Percentiles rank a stretch among this genome's conserved stretches.
These are phyloP conservation scores for Xestoiulus laeticollis DNA, from an alignment of 2,888 invertebrate species.

Conservation along the genomic window DNA sequence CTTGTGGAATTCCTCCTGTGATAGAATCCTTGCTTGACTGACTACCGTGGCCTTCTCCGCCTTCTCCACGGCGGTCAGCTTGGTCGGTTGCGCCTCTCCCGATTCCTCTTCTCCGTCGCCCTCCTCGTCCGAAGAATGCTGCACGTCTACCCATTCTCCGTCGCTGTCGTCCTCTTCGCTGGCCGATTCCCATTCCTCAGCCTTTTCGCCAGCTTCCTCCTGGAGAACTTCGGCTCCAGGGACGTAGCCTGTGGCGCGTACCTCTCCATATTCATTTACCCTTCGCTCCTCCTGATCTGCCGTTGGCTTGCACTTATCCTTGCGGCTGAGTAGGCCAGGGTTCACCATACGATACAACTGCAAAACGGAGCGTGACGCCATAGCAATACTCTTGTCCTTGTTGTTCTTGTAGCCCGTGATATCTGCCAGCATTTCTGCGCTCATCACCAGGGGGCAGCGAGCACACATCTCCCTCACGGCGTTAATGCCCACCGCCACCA, in stretches of 20 bases:
- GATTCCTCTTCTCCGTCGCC: constrained; percentile 59
- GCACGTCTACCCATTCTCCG: constrained; percentile 55
- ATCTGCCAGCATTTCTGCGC: constrained; percentile 89
- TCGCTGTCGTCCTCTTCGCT: constrained; percentile 55
- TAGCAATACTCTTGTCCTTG: constrained; percentile 93
- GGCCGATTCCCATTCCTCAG: constrained; percentile 58
- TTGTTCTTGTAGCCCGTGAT: constrained; percentile 89
- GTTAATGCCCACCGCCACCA: constrained; percentile 97
- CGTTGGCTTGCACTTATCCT: constrained; percentile 87
- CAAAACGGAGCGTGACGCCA: constrained; percentile 89
- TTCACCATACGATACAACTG: constrained; percentile 78
- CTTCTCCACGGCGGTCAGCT: constrained; percentile 66
- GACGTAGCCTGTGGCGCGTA: constrained; percentile 80
- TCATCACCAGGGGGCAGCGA: constrained; percentile 92
- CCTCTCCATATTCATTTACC: constrained; percentile 82
- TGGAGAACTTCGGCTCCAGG: constrained; percentile 88
- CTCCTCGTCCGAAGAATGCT: constrained; percentile 62
- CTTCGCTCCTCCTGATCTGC: constrained; percentile 80
- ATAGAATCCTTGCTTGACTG: constrained; percentile 76
- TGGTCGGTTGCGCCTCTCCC: constrained; percentile 53
- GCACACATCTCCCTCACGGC: constrained; percentile 93
- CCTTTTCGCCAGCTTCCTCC: constrained; percentile 59
- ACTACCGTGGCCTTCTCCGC: constrained; percentile 70
- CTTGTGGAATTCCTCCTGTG: constrained; percentile 91
- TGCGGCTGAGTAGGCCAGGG: constrained; percentile 86